Conservation (phyloP, 2,113 vertebrate species). For the Vulpes vulpes region DNA sequence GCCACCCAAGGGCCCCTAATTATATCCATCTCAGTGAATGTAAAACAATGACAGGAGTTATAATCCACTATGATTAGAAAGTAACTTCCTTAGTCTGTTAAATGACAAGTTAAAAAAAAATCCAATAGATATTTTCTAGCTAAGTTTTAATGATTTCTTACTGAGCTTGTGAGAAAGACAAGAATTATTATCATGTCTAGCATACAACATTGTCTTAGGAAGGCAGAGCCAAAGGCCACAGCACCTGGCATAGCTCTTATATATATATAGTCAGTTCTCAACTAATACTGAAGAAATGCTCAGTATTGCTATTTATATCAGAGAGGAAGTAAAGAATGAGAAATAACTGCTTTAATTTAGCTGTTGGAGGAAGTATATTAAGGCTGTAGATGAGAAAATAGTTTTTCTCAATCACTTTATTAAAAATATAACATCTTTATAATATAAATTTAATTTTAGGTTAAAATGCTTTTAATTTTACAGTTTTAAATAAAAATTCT, state of each 20-base stretch:
- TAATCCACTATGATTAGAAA: background rate
- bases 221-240: accelerated
- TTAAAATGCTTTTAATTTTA: background rate
- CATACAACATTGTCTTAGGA: no score
- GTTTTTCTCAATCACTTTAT: background rate
- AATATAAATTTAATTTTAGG: background rate
- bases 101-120: background rate
- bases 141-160: background rate
- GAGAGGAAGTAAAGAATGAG: background rate
- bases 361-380: background rate
- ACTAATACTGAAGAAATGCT: background rate
- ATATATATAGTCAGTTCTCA: background rate
- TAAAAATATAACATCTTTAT: background rate
- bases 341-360: background rate
- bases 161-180: background rate
- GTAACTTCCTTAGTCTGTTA: background rate
- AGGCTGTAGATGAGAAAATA: background rate
- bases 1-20: no score
- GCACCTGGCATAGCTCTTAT: background rate
- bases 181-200: background rate
- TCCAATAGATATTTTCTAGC: background rate
- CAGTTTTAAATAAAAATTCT: background rate
- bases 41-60: background rate
- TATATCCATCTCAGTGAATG: background rate
- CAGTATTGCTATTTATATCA: background rate